Evolutionary conservation across 2,888 invertebrate species (phyloP), one percentile per base, ranked within the genome.

Genomic region (Ametastegia equiseti): DNA sequence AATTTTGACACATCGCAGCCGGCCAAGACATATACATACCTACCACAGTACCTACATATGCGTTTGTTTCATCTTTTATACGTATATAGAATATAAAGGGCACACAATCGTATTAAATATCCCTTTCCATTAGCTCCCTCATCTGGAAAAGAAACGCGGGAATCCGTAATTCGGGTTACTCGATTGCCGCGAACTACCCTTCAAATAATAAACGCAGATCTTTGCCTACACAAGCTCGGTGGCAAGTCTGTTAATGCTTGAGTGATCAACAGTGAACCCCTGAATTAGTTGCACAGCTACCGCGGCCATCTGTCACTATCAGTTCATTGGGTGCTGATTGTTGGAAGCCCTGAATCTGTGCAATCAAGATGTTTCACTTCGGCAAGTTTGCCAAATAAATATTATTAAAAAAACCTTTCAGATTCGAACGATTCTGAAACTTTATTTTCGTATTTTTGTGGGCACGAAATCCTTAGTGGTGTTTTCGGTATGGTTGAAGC

Each of bases 1-100:
- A 36, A 75, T 75, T 75, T 75, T 75, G 73, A 75, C 50, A 75
- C 73, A 75, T 33, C 73, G 33, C 73, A 50, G 73, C 54, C 36
- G 36, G 65, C 33, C 19, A 39, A 67, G n/a, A n/a, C n/a, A n/a
- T n/a, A n/a, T n/a, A n/a, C n/a, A n/a, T n/a, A n/a, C n/a, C n/a
- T n/a, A n/a, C n/a, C n/a, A n/a, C n/a, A n/a, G n/a, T n/a, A n/a
- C n/a, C n/a, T n/a, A n/a, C 23, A 11, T 67, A 67, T 71, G 33
- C 39, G 45, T 71, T 11, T 71, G 42, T 71, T 67, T 67, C 39
- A 67, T 67, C 65, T 67, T 67, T 39, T 19, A 67, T n/a, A 13
- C 54, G 5, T n/a, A 1, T 54, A 30, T 15, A 60, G 60, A 60
- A 60, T 60, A 30, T 60, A 60, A 60, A 60, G 23, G 65, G 65